Evolutionary conservation across 2,797 vertebrate species (phyloP), one percentile per base, ranked within the genome.

Genomic region (Pygocentrus nattereri): DNA sequence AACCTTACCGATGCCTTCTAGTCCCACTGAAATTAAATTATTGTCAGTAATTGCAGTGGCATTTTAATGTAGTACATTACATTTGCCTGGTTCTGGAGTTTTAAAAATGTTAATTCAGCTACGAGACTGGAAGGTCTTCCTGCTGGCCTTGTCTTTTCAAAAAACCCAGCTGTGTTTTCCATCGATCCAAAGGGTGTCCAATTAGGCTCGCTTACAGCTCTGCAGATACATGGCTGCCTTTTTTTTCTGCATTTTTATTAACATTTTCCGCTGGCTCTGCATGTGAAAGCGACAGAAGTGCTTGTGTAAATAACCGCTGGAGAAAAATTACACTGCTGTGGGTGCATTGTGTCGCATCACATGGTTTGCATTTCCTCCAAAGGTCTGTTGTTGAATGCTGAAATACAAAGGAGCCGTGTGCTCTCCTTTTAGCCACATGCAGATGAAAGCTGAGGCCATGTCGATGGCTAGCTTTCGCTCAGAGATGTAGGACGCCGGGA

Each of bases 41-140:
- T 75, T 80, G 70, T 44, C 47, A 34, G 85, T 92, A 89, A 92
- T 88, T 89, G 85, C 30, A 56, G 81, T 84, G 88, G 80, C 80
- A 90, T 89, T 90, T 84, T 70, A 68, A 83, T 87, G 79, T 85
- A 68, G 52, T 47, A 77, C 78, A 70, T 64, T 81, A 50, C 31
- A 78, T 85, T 86, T 71, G 76, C 82, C 54, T 41, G 50, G 69
- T 64, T 84, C 68, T 74, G 56, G 50, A 74, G 27, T 75, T 86
- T 85, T 83, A 76, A 61, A 74, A 73, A 62, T 82, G 25, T 76
- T 84, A 76, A 82, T 64, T 81, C 84, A 84, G 62, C 71, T 78
- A 27, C 54, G 67, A 78, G 44, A 79, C 70, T 65, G 65, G 74
- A 50, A 72, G 52, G 54, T 83, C 67, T 81, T 79, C 70, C 56